Conservation (phyloP, 2,113 vertebrate genomes). For the Eretmochelys imbricata region DNA sequence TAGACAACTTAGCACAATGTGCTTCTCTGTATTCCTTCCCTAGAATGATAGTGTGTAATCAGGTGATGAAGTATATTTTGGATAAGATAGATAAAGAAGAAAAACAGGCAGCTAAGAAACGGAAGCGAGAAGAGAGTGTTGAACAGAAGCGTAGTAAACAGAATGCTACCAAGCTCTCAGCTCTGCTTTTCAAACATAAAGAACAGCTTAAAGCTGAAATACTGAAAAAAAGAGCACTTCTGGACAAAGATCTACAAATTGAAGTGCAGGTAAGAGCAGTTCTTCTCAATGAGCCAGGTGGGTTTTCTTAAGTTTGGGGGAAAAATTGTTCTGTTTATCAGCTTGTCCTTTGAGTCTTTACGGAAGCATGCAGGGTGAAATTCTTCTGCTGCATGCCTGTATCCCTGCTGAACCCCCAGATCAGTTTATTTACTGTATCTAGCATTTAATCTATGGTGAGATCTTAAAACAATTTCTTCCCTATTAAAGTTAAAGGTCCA, state of each 20-base stretch:
- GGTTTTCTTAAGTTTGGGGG: not conserved
- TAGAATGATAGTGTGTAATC: conserved; percentile 99
- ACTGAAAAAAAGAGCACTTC: conserved; percentile 94
- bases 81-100: conserved; percentile 99
- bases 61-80: conserved; percentile 98
- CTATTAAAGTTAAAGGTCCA: not conserved
- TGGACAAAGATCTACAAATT: conserved; percentile 97
- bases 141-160: conserved; percentile 97
- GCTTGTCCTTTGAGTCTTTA: not conserved
- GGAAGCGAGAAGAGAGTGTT: conserved; percentile 95
- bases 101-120: conserved; percentile 95
- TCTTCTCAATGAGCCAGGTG: not conserved
- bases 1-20: not conserved
- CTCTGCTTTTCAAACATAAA: conserved; percentile 97
- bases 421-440: not conserved
- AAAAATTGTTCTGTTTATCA: not conserved
- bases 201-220: conserved; percentile 98
- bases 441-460: conserved; percentile 13
- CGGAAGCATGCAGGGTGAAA: not conserved
- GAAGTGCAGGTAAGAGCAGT: conserved; percentile 90
- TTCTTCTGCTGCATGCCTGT: not conserved
- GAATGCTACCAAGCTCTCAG: conserved; percentile 94
- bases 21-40: conserved; percentile 48
- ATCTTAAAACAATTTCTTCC: not conserved
- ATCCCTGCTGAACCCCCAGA: rapidly evolving